These are phyloP conservation scores for Pagetopsis macropterus DNA, from an alignment of 2,797 vertebrate genomes.

Conservation along the genomic window DNA sequence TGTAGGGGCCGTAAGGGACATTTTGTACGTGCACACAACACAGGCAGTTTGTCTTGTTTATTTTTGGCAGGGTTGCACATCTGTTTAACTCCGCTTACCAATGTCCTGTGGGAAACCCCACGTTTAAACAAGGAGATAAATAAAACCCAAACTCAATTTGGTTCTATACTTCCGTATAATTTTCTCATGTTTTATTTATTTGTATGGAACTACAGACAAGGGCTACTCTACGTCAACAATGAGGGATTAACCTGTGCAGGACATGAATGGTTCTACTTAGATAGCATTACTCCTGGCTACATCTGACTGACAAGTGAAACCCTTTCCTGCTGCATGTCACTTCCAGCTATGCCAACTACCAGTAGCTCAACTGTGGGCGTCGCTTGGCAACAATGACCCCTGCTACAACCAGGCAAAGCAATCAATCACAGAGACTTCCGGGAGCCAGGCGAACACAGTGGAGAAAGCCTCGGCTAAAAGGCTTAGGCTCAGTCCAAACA, in stretches of 20 bases:
- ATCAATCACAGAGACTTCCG: conserved; percentile 80
- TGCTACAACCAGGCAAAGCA: conserved; percentile 63
- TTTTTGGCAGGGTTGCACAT: not conserved
- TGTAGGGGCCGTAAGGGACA: no score
- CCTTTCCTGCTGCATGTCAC: conserved; percentile 38
- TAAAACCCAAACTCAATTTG: not conserved
- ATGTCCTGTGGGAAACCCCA: conserved; percentile 34
- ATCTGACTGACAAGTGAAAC: conserved; percentile 44
- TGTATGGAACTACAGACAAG: not conserved
- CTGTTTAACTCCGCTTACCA: not conserved
- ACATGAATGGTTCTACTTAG: not conserved
- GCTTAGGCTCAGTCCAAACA: conserved; percentile 63
- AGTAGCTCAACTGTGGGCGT: conserved; percentile 54
- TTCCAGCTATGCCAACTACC: conserved; percentile 59
- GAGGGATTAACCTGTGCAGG: not conserved
- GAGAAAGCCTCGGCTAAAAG: conserved; percentile 61
- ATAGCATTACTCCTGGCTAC: conserved; percentile 1
- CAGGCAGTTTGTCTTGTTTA: not conserved
- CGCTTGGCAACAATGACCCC: conserved; percentile 78
- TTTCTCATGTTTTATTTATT: not conserved
- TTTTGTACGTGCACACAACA: not conserved
- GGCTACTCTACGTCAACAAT: not conserved
- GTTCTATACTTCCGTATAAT: not conserved
- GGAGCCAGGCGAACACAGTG: conserved; percentile 46
- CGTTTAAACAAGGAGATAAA: conserved; percentile 9